A percentile compares a stretch with the other conserved stretches of the same genome.
These are phyloP conservation scores for Actinernus sp. DNA, from an alignment of 92 coral and sea anemone species.

Conservation along the genomic window DNA sequence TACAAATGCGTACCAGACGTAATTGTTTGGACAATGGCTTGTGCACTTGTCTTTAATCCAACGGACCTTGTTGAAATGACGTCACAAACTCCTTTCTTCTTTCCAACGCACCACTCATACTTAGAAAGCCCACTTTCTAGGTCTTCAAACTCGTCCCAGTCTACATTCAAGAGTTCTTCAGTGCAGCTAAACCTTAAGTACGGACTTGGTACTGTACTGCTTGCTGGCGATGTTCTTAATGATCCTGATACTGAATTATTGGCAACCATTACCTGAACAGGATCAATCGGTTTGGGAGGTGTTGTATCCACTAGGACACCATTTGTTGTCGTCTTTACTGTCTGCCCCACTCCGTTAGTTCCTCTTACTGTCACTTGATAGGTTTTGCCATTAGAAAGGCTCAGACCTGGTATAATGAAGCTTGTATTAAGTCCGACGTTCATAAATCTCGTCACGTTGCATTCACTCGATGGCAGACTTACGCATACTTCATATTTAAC, in stretches of 20 bases:
- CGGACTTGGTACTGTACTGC: constrained; percentile 11
- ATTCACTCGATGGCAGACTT: constrained; percentile 46
- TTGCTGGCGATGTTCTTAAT: constrained; percentile 1
- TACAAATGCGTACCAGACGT: constrained; percentile 70
- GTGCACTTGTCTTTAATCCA: constrained; percentile 37
- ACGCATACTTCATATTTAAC: constrained; percentile 71
- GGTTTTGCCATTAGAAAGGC: constrained; percentile 51
- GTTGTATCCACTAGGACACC: constrained; percentile 74
- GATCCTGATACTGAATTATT: constrained; percentile 15
- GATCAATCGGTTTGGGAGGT: constrained; percentile 60
- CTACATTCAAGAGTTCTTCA: constrained; percentile 66
- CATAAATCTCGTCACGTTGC: constrained; percentile 44
- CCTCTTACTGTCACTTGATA: constrained; percentile 77
- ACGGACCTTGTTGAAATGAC: constrained; percentile 48
- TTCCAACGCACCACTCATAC: constrained; percentile 93
- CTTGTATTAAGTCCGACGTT: constrained; percentile 57
- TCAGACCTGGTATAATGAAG: constrained; percentile 41
- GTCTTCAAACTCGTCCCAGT: constrained; percentile 93
- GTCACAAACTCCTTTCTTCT: constrained; percentile 69
- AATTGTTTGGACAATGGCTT: constrained; percentile 48
- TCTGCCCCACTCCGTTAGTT: constrained; percentile 74
- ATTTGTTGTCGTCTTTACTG: constrained; percentile 48
- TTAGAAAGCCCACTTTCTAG: constrained; percentile 63
- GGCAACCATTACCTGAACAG: constrained; percentile 16
- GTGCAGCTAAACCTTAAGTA: constrained; percentile 64